Percentiles rank a stretch among this genome's conserved stretches.
Evolutionary conservation across 2,113 vertebrate genomes (phyloP).

Genomic region (Grus americana): DNA sequence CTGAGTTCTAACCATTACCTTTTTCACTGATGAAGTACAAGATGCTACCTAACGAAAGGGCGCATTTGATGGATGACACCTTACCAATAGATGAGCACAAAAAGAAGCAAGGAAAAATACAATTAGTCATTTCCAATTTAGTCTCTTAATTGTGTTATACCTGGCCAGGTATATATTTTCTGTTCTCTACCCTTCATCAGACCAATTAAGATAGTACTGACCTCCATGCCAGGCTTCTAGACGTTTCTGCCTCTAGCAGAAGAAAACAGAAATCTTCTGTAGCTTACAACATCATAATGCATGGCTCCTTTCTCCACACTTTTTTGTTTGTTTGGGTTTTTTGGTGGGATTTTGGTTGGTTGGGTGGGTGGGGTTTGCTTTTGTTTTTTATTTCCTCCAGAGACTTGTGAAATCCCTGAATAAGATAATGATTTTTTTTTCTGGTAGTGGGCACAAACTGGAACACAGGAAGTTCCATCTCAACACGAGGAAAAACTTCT

Average conservation of each 20-base stretch:
- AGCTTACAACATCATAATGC: not conserved
- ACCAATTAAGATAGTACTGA: not conserved
- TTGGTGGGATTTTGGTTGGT: not conserved
- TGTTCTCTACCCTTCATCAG: not conserved
- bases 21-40: not conserved
- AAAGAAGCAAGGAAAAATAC: not conserved
- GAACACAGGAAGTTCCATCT: no score
- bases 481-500: no score
- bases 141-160: not conserved
- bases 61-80: not conserved
- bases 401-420: not conserved
- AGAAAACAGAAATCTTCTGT: not conserved
- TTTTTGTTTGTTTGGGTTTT: not conserved
- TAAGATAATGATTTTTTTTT: not conserved
- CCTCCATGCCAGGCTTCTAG: not conserved
- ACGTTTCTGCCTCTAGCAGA: not conserved
- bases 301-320: not conserved
- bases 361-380: not conserved
- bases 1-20: not conserved
- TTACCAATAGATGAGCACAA: not conserved
- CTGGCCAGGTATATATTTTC: not conserved
- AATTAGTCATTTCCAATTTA: not conserved
- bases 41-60: not conserved
- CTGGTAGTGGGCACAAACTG: no score
- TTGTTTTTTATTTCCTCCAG: not conserved